A percentile compares a stretch with the other conserved stretches of the same genome.
These are phyloP conservation scores for Acinonyx jubatus DNA, from an alignment of 2,113 vertebrate genomes.

Conservation along the genomic window DNA sequence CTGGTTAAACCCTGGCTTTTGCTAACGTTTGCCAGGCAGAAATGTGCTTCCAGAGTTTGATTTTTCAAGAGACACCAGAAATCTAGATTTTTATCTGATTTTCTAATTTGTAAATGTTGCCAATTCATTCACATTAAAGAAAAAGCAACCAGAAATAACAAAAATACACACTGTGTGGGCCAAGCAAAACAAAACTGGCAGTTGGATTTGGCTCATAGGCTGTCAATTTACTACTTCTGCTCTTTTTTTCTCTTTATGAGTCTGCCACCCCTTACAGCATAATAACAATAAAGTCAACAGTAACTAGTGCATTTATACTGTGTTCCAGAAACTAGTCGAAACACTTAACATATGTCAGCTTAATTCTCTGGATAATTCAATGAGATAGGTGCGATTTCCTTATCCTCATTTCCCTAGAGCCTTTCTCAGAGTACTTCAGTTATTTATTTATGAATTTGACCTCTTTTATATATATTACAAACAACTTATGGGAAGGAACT, in stretches of 20 bases:
- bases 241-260: neutral
- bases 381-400: neutral
- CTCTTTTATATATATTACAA: neutral
- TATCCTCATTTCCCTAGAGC: neutral
- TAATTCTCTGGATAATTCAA: neutral
- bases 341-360: neutral
- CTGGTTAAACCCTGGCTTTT: neutral
- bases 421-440: neutral
- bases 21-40: neutral
- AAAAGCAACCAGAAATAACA: neutral
- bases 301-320: neutral
- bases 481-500: neutral
- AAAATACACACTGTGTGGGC: neutral
- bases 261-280: neutral
- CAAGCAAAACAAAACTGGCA: neutral
- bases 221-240: neutral
- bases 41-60: neutral
- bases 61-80: neutral
- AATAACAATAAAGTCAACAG: neutral
- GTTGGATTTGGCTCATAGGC: neutral
- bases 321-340: neutral
- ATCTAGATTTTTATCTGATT: neutral
- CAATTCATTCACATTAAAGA: conserved; percentile 7
- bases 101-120: conserved; percentile 12
- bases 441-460: neutral